Percentiles rank a stretch among this genome's conserved stretches.
These are phyloP conservation scores for Sarcophaga carnaria DNA, from an alignment of 2,888 invertebrate genomes.

Conservation along the genomic window DNA sequence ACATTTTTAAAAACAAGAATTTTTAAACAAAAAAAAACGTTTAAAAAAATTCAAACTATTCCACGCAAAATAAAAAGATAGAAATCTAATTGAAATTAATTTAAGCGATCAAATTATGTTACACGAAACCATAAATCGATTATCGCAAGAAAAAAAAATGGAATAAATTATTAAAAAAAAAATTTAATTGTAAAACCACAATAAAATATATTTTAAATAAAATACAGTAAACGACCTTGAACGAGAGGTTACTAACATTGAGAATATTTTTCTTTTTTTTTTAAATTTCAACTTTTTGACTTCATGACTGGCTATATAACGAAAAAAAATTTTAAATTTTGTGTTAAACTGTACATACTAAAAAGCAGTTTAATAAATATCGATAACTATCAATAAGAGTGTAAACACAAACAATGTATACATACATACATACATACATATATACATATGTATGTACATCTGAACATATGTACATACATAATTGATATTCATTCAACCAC, in stretches of 20 bases:
- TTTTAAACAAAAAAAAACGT: not conserved
- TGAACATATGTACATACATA: constrained; percentile 6
- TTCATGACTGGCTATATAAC: no score
- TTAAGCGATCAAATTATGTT: not conserved
- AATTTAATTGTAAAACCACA: not conserved
- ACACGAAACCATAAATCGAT: constrained; percentile 8
- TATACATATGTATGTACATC: not conserved
- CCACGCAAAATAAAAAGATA: not conserved
- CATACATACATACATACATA: not conserved
- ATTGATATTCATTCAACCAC: not conserved
- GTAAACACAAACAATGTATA: not conserved
- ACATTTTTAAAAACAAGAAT: not conserved
- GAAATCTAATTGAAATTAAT: not conserved
- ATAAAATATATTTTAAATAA: not conserved
- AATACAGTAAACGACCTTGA: constrained; percentile 38
- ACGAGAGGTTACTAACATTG: constrained; percentile 7
- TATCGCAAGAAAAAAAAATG: not conserved
- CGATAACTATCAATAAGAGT: no score
- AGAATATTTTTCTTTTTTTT: no score
- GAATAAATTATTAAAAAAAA: not conserved
- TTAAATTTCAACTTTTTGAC: no score
- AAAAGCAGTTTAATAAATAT: no score
- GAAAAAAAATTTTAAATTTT: not conserved
- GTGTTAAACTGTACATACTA: constrained; percentile 2
- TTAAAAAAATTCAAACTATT: not conserved